Evolutionary conservation across 1,140 invertebrate genomes (phyloP).

Genomic region (Ceratina australensis): DNA sequence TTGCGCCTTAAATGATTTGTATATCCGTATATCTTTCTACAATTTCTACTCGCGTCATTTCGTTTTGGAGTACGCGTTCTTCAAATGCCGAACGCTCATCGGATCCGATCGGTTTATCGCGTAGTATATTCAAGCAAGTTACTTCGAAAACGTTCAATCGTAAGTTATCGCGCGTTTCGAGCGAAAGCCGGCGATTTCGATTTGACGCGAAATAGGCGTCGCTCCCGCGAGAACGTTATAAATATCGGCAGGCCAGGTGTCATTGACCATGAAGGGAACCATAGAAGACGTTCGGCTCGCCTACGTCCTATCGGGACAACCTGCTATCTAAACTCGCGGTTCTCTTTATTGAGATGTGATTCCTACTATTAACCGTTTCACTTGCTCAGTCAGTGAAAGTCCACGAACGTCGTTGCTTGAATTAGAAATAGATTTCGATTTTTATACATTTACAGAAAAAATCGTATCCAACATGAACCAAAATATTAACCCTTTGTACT

Average conservation of each 20-base stretch:
- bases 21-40: background rate
- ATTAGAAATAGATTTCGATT: background rate
- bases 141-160: background rate
- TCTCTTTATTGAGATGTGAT: constrained; percentile 9
- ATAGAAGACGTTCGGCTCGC: constrained; percentile 34
- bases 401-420: background rate
- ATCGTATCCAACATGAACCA: no score
- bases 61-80: background rate
- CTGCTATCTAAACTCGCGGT: constrained; percentile 27
- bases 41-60: background rate
- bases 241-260: constrained; percentile 35
- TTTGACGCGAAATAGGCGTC: constrained; percentile 23
- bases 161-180: constrained; percentile 28
- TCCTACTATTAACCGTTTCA: background rate
- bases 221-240: constrained; percentile 13
- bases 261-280: constrained; percentile 45
- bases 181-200: background rate
- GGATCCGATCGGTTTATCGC: constrained; percentile 29
- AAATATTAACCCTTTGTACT: no score
- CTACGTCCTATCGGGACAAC: constrained; percentile 33
- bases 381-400: background rate
- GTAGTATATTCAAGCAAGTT: constrained; percentile 4
- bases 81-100: constrained; percentile 7
- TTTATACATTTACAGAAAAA: no score
- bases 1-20: no score